These are phyloP conservation scores for Myotis davidii DNA, from an alignment of 2,113 vertebrate genomes.

Conservation along the genomic window DNA sequence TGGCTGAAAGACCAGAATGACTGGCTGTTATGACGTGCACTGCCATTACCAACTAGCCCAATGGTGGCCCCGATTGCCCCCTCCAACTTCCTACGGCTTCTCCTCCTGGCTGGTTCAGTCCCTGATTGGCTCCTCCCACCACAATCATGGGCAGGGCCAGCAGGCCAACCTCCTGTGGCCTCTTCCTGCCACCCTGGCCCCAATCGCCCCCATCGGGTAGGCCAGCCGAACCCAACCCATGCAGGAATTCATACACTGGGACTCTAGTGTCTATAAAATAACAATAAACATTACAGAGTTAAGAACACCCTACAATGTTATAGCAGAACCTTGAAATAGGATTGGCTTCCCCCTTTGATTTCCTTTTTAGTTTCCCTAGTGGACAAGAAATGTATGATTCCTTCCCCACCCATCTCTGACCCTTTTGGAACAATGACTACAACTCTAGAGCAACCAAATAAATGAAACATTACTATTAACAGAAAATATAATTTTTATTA, in stretches of 20 bases:
- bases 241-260: too few species aligned
- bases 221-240: too few species aligned
- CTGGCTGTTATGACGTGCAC: too few species aligned
- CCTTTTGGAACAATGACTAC: neutral
- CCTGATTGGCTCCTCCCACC: fast-evolving
- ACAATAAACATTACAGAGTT: neutral
- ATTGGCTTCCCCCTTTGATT: neutral
- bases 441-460: neutral
- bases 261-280: neutral
- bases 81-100: too few species aligned
- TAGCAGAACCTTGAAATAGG: neutral
- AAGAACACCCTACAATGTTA: neutral
- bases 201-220: too few species aligned
- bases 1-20: too few species aligned
- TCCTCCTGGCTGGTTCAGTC: too few species aligned
- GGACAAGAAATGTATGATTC: neutral
- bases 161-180: too few species aligned
- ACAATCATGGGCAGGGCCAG: too few species aligned
- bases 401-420: fast-evolving
- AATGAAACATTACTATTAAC: neutral
- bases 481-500: neutral
- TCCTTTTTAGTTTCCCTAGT: neutral
- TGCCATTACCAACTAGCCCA: too few species aligned
- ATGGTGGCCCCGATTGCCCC: too few species aligned
- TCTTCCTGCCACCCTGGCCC: too few species aligned